Evolutionary conservation across 2,888 invertebrate genomes (phyloP), one percentile per base, ranked within the genome.

Genomic region (Andricus curvator): DNA sequence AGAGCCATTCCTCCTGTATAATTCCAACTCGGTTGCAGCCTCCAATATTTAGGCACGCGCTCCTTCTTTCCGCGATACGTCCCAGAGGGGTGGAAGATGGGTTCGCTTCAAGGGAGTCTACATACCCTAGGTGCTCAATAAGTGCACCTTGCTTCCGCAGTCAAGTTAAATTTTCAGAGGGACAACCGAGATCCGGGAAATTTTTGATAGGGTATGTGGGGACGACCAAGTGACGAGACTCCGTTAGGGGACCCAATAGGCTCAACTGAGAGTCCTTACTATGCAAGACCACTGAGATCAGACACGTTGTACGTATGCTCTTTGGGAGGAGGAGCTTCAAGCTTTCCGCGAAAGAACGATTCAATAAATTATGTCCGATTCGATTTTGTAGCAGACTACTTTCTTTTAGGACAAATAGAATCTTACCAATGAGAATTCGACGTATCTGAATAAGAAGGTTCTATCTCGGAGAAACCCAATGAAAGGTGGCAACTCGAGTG

Each of bases 141-240:
- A 84, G 80, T 80, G 80, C 77, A 77, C 68, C 41, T 62, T 81
- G 79, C 80, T 81, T 80, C 80, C 80, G 78, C 64, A 51, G 78
- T 80, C 79, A 81, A 80, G 84, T 89, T 90, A 92, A 91, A 85
- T 84, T 91, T 91, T 91, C 91, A 92, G 86, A 89, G 89, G 88
- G 64, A 60, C 86, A 86, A 81, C 85, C 85, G 86, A 90, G 88
- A 89, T 87, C 83, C 78, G 84, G 82, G 81, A 20, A 64, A 78
- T 51, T 79, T 65, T 78, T 80, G 81, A 88, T 91, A 83, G 84
- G 85, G 80, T 90, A 91, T 91, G 91, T 90, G 91, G 90, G 90
- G 90, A 91, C 91, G 90, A 90, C 88, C 85, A 88, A 90, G 90
- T 90, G 90, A 92, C 91, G 89, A 90, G 90, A 91, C 90, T 90